Base-by-base conservation (phyloP, 2,113 vertebrate species). In the Nyctereutes procyonoides region DNA sequence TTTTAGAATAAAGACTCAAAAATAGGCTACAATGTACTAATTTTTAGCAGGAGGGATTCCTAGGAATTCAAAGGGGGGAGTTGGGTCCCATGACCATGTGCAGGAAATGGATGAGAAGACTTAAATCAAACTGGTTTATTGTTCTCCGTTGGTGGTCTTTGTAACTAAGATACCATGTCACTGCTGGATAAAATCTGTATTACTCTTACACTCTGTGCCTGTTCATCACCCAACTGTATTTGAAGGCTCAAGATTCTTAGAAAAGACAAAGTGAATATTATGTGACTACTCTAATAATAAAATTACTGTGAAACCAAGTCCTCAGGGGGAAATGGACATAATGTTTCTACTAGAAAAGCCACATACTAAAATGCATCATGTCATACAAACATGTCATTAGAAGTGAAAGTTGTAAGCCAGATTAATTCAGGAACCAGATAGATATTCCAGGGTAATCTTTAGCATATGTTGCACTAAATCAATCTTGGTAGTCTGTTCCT, bases 361-460 rank as follows among this genome's bases (percentile, higher is more conserved):
- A 98, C 96, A 97, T 97, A 98, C 86, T 97, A 94, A 97, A 95
- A 97, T 55, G 96, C 62, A 69, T 95, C 93, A 74, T 97, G 98
- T 98, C 98, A 98, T 60, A 98, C 98, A 97, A 98, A 98, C 97
- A 87, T 69, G 97, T 97, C 97, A 98, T 74, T 62, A 93, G 96
- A 85, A 98, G 96, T 17, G 71, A 96, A 95, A 96, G 97, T 95
- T 95, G 96, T 94, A 67, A 97, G 63, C 43, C 95, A 97, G 98
- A 98, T 98, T 98, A 97, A 96, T 88, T 79, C 95, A 20, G 14
- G 67, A 94, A 92, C 93, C 92, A 91, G 92, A 96, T 12, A 98
- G 96, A 93, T 94, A 96, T 91, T 95, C 82, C 32, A 38, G 97
- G 95, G 90, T 98, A 97, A 98, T 94, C 83, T 95, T 88, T 95